Percentiles rank a stretch among this genome's conserved stretches.
Conservation (phyloP, 2,113 vertebrate species). For the Butorides virescens region DNA sequence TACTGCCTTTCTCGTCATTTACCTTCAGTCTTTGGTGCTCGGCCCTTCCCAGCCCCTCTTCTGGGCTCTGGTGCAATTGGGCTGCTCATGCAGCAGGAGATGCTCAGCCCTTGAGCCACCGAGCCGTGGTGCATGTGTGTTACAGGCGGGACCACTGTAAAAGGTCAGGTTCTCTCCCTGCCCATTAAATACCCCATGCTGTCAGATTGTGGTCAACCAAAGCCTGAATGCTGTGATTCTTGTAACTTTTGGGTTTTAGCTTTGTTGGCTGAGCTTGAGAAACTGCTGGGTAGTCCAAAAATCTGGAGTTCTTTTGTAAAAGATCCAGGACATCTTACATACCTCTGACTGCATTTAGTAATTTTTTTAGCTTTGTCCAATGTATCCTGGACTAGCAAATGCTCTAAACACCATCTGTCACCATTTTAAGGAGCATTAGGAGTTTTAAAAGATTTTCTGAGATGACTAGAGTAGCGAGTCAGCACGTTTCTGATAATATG, state of each 20-base stretch:
- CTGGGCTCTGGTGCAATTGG: neutral
- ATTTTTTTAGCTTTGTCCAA: neutral
- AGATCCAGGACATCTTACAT: neutral
- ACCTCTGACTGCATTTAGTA: neutral
- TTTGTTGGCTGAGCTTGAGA: neutral
- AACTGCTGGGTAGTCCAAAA: neutral
- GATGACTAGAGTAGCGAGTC: neutral
- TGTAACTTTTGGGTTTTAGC: neutral
- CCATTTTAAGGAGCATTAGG: neutral
- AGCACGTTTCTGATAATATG: neutral
- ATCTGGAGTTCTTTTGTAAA: neutral
- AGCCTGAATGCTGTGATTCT: neutral
- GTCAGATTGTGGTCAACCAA: neutral
- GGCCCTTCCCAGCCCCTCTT: neutral
- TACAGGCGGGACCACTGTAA: neutral
- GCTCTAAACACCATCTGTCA: neutral
- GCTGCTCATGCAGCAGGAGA: neutral
- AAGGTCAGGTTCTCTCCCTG: neutral
- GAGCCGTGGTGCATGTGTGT: accelerated
- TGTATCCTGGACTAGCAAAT: neutral
- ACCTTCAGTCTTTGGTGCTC: neutral
- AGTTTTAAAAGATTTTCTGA: neutral
- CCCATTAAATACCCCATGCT: accelerated
- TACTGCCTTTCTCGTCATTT: neutral
- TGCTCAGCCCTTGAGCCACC: neutral